phyloP scores from a whole-genome alignment of 2,888 invertebrate genomes.

The Horisme vitalbata region DNA sequence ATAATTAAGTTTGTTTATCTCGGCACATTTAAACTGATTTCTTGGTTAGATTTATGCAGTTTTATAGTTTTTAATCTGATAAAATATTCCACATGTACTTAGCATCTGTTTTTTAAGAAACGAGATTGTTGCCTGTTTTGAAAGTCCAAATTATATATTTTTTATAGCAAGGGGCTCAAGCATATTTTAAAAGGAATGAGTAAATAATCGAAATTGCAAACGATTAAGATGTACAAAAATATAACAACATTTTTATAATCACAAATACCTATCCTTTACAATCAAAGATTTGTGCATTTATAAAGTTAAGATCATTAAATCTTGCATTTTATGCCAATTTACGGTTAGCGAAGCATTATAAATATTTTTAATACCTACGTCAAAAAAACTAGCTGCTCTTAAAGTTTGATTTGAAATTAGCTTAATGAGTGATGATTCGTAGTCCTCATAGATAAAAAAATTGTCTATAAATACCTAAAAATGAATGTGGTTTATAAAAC shows the following conservation, averaged over 20 bases:
- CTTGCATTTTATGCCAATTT: conserved; percentile 5
- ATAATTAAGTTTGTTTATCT: too few species aligned
- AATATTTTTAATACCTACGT: conserved; percentile 1
- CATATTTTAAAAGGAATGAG: neutral
- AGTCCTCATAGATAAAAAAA: neutral
- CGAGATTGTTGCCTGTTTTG: too few species aligned
- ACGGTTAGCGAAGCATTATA: neutral
- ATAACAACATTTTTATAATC: neutral
- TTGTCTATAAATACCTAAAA: neutral
- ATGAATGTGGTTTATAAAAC: neutral
- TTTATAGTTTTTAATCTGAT: too few species aligned
- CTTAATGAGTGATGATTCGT: conserved; percentile 3
- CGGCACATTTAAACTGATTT: too few species aligned
- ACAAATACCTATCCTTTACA: neutral
- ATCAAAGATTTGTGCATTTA: conserved; percentile 1
- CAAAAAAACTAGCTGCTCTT: conserved; percentile 14
- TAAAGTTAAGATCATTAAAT: neutral
- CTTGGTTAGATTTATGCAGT: too few species aligned
- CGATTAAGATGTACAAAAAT: neutral
- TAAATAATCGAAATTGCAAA: neutral
- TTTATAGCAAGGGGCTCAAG: too few species aligned
- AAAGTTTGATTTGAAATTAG: neutral
- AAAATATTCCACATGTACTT: too few species aligned
- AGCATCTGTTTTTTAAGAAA: too few species aligned
- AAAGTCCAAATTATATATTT: too few species aligned